phyloP scores from a whole-genome alignment of 2,113 vertebrate species.

The Onychostoma macrolepis region DNA sequence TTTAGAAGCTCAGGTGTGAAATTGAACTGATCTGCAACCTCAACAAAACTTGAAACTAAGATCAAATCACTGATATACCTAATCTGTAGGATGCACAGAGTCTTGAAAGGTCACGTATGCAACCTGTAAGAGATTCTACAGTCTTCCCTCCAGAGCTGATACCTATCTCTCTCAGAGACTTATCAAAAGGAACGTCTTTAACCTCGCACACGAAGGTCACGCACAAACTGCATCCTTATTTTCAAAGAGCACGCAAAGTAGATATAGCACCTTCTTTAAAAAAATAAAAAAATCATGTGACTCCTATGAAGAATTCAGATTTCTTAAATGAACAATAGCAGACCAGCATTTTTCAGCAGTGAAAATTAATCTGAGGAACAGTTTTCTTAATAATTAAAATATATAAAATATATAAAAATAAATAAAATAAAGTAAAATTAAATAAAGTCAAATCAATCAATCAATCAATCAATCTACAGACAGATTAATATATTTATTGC shows the following conservation, averaged over 20 bases:
- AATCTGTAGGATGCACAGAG: slow-evolving; percentile 41
- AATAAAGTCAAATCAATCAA: too few relatives aligned
- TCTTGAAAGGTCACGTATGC: slow-evolving; percentile 25
- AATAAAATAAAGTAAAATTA: too few relatives aligned
- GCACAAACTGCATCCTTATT: slow-evolving; percentile 77
- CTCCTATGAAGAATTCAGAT: neutral
- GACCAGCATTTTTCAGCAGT: neutral
- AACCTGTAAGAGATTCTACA: slow-evolving; percentile 7
- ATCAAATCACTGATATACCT: slow-evolving; percentile 21
- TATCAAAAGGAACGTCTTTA: slow-evolving; percentile 44
- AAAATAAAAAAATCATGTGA: neutral
- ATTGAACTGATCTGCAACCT: neutral
- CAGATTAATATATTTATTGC: too few relatives aligned
- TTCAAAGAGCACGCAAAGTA: slow-evolving; percentile 66
- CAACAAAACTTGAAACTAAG: slow-evolving; percentile 7
- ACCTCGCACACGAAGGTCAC: slow-evolving; percentile 62
- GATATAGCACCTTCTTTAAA: slow-evolving; percentile 60
- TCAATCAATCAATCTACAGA: too few relatives aligned
- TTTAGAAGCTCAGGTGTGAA: slow-evolving; percentile 9
- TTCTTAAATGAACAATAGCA: neutral
- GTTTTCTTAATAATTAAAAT: too few relatives aligned
- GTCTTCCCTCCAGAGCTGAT: slow-evolving; percentile 45
- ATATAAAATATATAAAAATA: too few relatives aligned
- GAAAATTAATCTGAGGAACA: neutral
- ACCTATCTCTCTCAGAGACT: slow-evolving; percentile 36